Conservation (phyloP, 2,888 invertebrate species). For the Oxystoma pomonae region DNA sequence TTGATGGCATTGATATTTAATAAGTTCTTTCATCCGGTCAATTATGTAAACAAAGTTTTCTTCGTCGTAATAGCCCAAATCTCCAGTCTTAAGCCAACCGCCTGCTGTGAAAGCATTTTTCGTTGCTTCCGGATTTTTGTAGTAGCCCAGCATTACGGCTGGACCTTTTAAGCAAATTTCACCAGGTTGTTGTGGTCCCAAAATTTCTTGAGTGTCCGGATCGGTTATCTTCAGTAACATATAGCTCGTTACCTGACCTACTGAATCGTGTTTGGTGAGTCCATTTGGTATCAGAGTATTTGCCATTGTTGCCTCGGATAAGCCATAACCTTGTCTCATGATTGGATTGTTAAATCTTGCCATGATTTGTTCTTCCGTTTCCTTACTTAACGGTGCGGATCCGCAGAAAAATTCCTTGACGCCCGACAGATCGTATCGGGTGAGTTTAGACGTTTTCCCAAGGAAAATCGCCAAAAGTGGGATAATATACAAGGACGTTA, state of each 20-base stretch:
- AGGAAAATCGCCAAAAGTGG: constrained; percentile 80
- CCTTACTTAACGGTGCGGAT: constrained; percentile 73
- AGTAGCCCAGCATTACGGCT: constrained; percentile 64
- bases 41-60: constrained; percentile 77
- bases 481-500: constrained; percentile 64
- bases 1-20: constrained; percentile 85
- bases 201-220: constrained; percentile 55
- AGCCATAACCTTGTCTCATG: constrained; percentile 68
- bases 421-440: constrained; percentile 68
- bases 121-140: constrained; percentile 64
- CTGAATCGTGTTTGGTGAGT: constrained; percentile 52
- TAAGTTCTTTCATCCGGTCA: constrained; percentile 83
- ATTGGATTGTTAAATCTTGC: constrained; percentile 58
- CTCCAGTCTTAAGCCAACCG: constrained; percentile 77
- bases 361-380: constrained; percentile 58
- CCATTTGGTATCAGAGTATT: constrained; percentile 43
- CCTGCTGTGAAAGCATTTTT: constrained; percentile 61
- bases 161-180: constrained; percentile 81
- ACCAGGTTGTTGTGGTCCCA: constrained; percentile 65
- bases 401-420: constrained; percentile 66
- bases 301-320: constrained; percentile 69
- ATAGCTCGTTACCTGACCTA: constrained; percentile 60
- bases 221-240: constrained; percentile 60
- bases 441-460: constrained; percentile 72
- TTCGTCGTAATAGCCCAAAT: constrained; percentile 76